These are phyloP conservation scores for Chlorodrepanis virens DNA, from an alignment of 2,113 vertebrate species.

Conservation along the genomic window DNA sequence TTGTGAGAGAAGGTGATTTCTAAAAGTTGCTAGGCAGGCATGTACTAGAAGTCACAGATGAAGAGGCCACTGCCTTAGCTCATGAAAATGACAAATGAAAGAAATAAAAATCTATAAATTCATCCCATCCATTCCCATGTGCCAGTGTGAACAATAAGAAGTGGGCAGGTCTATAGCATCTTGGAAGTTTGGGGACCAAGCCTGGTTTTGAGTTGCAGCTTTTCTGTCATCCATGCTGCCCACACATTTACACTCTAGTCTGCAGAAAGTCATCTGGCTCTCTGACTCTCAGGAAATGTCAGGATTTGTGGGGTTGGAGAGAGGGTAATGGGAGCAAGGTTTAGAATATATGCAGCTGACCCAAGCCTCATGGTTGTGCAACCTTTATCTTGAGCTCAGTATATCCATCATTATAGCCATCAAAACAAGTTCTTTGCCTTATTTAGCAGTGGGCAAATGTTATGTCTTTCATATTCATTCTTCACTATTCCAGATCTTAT, in stretches of 20 bases:
- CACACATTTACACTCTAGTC: background rate
- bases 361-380: background rate
- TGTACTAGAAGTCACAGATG: background rate
- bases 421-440: background rate
- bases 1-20: background rate
- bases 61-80: background rate
- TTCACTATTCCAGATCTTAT: background rate
- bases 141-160: background rate
- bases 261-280: background rate
- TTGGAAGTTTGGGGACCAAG: background rate
- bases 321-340: background rate
- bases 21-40: background rate
- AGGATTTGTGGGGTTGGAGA: background rate
- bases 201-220: background rate
- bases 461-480: background rate
- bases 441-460: background rate
- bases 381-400: background rate
- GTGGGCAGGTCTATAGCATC: background rate
- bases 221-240: background rate
- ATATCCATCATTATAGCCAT: fast-evolving
- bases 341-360: background rate
- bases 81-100: background rate
- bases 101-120: background rate
- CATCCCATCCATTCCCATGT: background rate
- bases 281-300: background rate